Percentiles rank a stretch among this genome's conserved stretches.
These are phyloP conservation scores for Drymodes brunneopygia DNA, from an alignment of 2,113 vertebrate genomes.

Conservation along the genomic window DNA sequence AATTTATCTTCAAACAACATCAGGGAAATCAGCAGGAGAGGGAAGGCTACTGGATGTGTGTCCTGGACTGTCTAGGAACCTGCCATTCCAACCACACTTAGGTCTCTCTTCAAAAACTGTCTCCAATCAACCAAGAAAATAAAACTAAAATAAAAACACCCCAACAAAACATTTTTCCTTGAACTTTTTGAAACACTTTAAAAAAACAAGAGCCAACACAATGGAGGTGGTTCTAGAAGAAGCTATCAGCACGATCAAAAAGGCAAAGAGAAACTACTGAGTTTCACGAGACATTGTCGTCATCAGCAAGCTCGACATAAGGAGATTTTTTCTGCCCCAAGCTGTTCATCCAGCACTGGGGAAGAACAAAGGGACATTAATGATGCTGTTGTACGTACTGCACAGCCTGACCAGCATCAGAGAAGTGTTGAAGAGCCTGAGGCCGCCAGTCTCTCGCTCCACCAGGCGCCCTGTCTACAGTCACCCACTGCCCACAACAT, in stretches of 20 bases:
- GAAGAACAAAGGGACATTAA: slow-evolving; percentile 4
- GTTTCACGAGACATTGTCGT: neutral
- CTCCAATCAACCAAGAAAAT: neutral
- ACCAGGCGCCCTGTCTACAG: neutral
- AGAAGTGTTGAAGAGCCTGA: neutral
- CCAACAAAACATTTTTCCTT: neutral
- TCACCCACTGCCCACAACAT: rapidly evolving
- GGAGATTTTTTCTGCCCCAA: neutral
- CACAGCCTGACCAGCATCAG: neutral
- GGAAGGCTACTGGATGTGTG: neutral
- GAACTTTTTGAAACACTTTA: neutral
- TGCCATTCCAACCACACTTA: neutral
- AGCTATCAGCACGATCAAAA: neutral
- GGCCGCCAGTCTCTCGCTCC: neutral
- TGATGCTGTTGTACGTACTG: neutral
- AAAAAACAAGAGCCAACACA: neutral
- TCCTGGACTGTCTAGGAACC: neutral
- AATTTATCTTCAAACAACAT: neutral
- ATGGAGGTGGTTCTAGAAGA: neutral
- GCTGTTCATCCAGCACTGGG: neutral
- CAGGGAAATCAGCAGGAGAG: neutral
- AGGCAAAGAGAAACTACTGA: neutral
- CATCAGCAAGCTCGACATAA: neutral
- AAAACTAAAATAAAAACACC: neutral
- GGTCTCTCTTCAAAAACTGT: neutral